Percentiles rank a stretch among this genome's conserved stretches.
These are phyloP conservation scores for Metopolophium dirhodum DNA, from an alignment of 1,140 invertebrate genomes.

Conservation along the genomic window DNA sequence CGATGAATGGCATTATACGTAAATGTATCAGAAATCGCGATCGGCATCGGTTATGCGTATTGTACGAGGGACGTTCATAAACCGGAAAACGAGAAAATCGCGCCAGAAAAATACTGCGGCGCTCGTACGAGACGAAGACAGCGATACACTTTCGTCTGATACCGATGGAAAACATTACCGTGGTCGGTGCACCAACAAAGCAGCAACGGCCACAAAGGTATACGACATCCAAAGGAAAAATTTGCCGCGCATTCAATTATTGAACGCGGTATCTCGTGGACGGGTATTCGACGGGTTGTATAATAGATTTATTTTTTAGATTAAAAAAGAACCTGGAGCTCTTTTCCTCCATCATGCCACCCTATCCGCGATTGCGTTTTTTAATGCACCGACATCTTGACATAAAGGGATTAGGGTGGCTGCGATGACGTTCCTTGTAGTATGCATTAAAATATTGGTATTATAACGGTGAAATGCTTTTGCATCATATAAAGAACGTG, in stretches of 20 bases:
- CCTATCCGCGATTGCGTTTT: background rate
- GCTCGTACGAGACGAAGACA: background rate
- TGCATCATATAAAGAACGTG: background rate
- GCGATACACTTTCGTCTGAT: background rate
- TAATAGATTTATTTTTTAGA: background rate
- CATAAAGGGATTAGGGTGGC: background rate
- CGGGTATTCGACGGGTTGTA: background rate
- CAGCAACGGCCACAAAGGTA: background rate
- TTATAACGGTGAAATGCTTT: background rate
- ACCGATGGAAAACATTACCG: background rate
- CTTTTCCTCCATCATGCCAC: no score
- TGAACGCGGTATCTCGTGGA: background rate
- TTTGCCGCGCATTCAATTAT: background rate
- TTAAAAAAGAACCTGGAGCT: background rate
- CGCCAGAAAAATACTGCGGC: background rate
- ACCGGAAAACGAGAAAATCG: background rate
- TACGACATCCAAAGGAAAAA: background rate
- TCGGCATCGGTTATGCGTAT: background rate
- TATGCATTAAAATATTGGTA: background rate
- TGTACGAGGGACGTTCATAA: background rate
- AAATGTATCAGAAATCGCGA: background rate
- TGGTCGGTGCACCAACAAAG: background rate
- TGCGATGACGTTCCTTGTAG: background rate
- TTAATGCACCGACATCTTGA: background rate
- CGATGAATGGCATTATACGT: background rate